Conservation (phyloP, 2,113 vertebrate species). For the Hippopotamus amphibius region DNA sequence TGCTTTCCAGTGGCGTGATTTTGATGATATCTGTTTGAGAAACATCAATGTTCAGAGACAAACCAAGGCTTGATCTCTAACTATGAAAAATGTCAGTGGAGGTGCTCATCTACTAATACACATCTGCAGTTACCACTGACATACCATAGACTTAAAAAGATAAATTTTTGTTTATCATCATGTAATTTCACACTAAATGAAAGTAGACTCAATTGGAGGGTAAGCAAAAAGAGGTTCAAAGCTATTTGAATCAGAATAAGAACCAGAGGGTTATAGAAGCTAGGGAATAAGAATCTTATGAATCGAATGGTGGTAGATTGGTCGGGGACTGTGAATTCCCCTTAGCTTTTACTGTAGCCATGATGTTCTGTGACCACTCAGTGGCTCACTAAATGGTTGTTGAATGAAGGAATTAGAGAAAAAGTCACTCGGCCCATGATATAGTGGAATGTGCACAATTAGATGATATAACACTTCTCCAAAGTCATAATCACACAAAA, state of each 20-base stretch:
- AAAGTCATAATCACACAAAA: not conserved
- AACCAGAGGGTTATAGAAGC: not conserved
- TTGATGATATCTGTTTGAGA: not conserved
- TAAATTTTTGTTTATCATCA: not conserved
- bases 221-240: not conserved
- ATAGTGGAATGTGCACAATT: not conserved
- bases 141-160: not conserved
- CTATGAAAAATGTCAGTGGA: not conserved
- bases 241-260: not conserved
- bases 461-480: not conserved
- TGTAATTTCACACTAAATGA: not conserved
- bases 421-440: not conserved
- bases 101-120: not conserved
- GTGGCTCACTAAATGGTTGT: not conserved
- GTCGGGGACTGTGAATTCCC: not conserved
- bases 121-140: not conserved
- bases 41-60: conserved; percentile 18
- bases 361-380: not conserved
- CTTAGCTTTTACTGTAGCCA: not conserved
- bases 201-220: not conserved
- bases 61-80: not conserved
- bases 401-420: not conserved
- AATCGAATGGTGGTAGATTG: not conserved
- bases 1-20: not conserved
- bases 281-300: not conserved